A percentile compares a stretch with the other conserved stretches of the same genome.
These are phyloP conservation scores for Junonia oenone DNA, from an alignment of 2,888 invertebrate genomes.

Conservation along the genomic window DNA sequence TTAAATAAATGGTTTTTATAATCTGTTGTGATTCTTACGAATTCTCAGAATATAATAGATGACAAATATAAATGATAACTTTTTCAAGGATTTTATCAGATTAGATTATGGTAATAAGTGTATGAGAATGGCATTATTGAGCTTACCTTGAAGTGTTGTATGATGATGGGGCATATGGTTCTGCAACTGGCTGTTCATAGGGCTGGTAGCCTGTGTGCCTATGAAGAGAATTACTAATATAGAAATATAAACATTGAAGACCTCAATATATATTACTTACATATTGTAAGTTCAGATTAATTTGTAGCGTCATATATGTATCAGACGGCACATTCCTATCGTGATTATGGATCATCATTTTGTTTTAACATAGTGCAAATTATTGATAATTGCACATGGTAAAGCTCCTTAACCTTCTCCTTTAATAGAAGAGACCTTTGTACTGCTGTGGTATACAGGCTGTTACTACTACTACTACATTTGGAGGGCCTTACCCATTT, in stretches of 20 bases:
- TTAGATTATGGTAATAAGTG: background rate
- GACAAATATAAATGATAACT: background rate
- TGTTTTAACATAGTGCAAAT: background rate
- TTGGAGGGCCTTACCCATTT: conserved; percentile 67
- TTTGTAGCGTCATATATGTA: conserved; percentile 67
- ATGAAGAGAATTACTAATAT: conserved; percentile 15
- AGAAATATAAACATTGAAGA: background rate
- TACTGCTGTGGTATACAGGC: too few relatives aligned
- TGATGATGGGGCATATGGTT: conserved; percentile 58
- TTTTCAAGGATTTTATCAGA: background rate
- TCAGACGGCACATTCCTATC: conserved; percentile 80
- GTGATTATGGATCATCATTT: conserved; percentile 67
- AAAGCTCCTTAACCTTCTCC: too few relatives aligned
- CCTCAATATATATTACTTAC: background rate
- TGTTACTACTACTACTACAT: too few relatives aligned
- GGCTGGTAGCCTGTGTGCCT: conserved; percentile 70
- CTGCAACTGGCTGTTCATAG: conserved; percentile 58
- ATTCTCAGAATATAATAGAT: too few relatives aligned
- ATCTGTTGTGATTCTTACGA: too few relatives aligned
- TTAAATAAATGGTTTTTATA: too few relatives aligned
- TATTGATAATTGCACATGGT: too few relatives aligned
- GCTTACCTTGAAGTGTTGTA: conserved; percentile 58
- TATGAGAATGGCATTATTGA: too few relatives aligned
- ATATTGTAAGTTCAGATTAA: conserved; percentile 41
- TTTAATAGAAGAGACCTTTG: too few relatives aligned